phyloP scores from a whole-genome alignment of 2,888 invertebrate species.

The Catotricha subobsoleta region DNA sequence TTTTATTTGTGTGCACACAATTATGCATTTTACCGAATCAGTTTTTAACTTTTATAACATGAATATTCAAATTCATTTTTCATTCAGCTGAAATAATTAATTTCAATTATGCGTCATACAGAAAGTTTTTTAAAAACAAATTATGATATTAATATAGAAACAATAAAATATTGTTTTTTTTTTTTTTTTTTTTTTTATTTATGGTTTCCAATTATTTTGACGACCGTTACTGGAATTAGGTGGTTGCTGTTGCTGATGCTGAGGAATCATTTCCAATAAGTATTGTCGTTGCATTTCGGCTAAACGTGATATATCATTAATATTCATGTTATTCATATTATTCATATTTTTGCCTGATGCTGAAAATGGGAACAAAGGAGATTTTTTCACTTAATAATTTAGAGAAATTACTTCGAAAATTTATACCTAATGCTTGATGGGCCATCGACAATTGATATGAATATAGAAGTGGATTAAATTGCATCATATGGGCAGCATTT shows the following conservation, averaged over 20 bases:
- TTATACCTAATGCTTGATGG: neutral
- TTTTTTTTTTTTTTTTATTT: no score
- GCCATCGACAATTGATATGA: conserved; percentile 80
- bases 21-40: no score
- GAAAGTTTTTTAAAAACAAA: no score
- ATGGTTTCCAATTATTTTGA: conserved; percentile 32
- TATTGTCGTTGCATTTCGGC: conserved; percentile 87
- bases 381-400: no score
- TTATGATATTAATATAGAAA: no score
- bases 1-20: no score
- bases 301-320: conserved; percentile 68
- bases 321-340: conserved; percentile 15
- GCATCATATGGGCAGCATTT: conserved; percentile 50
- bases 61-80: no score
- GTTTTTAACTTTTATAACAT: no score
- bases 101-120: no score
- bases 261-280: conserved; percentile 88
- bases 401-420: neutral
- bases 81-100: no score
- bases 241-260: conserved; percentile 30
- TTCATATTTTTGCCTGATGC: conserved; percentile 21
- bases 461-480: conserved; percentile 70
- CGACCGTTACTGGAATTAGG: conserved; percentile 28
- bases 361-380: no score
- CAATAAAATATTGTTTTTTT: no score